Conservation (phyloP, 1,140 invertebrate genomes). For the Whitmania pigra region DNA sequence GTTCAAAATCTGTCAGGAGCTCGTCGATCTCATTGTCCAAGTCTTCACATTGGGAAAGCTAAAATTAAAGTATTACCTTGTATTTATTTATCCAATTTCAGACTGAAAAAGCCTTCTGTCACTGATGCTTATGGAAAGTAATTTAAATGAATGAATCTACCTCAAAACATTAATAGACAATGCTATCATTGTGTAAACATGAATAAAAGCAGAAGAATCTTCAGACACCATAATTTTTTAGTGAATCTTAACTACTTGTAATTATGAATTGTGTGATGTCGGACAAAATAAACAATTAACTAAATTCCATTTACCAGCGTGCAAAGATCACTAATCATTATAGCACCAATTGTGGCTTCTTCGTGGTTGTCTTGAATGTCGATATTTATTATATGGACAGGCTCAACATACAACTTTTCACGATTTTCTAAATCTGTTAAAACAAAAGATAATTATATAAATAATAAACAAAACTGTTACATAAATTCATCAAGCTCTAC, state of each 20-base stretch:
- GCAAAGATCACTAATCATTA: constrained; percentile 88
- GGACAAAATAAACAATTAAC: not conserved
- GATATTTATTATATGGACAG: constrained; percentile 83
- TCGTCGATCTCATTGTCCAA: constrained; percentile 97
- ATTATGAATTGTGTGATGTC: not conserved
- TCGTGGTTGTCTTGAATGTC: constrained; percentile 99
- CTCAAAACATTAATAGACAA: constrained; percentile 7
- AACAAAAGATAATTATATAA: not conserved
- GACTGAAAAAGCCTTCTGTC: not conserved
- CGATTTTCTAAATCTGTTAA: constrained; percentile 39
- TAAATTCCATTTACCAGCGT: constrained; percentile 55
- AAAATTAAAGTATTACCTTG: constrained; percentile 35
- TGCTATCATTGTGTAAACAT: not conserved
- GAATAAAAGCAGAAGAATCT: not conserved
- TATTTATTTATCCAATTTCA: not conserved
- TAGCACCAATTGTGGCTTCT: constrained; percentile 98
- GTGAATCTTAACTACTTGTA: not conserved
- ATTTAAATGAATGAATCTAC: constrained; percentile 1
- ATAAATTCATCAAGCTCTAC: too few species aligned
- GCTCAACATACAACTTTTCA: constrained; percentile 30
- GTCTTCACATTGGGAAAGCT: constrained; percentile 79
- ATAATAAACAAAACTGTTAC: too few species aligned
- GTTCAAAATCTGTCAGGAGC: constrained; percentile 85
- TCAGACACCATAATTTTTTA: too few species aligned
- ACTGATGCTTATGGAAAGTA: too few species aligned